Conservation (phyloP, 2,797 vertebrate species). For the Balearica regulorum region DNA sequence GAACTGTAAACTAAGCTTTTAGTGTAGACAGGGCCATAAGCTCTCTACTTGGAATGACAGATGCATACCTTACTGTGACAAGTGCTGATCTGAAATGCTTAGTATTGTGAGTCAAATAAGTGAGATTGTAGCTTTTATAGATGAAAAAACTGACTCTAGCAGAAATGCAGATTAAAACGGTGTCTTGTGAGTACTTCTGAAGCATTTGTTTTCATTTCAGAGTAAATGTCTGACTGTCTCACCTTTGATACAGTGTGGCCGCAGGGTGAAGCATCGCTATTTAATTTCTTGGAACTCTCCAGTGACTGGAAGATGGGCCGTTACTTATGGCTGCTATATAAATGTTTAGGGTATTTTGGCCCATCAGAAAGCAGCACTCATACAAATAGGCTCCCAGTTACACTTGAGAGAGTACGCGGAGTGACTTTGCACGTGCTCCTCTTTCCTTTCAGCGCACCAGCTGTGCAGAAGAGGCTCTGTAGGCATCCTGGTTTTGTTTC, state of each 20-base stretch:
- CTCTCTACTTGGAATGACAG: neutral
- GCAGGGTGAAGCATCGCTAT: neutral
- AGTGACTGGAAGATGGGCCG: neutral
- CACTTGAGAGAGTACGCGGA: too few relatives aligned
- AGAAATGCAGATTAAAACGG: neutral
- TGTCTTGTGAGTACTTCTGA: neutral
- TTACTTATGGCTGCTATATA: neutral
- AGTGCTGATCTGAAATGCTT: neutral
- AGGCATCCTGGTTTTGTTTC: neutral
- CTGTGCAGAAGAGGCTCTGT: neutral
- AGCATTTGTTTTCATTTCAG: neutral
- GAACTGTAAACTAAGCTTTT: neutral
- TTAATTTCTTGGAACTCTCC: neutral
- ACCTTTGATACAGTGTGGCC: neutral
- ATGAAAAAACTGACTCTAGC: neutral
- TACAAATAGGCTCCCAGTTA: neutral
- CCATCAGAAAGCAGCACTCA: neutral
- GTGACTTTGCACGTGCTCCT: neutral
- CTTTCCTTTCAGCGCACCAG: neutral
- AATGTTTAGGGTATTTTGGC: neutral
- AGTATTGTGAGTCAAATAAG: neutral
- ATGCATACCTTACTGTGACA: neutral
- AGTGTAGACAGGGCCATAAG: fast-evolving
- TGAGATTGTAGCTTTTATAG: neutral
- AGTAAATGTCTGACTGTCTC: neutral